Evolutionary conservation across 2,113 vertebrate genomes (phyloP).

Genomic region (Mustelus asterias): DNA sequence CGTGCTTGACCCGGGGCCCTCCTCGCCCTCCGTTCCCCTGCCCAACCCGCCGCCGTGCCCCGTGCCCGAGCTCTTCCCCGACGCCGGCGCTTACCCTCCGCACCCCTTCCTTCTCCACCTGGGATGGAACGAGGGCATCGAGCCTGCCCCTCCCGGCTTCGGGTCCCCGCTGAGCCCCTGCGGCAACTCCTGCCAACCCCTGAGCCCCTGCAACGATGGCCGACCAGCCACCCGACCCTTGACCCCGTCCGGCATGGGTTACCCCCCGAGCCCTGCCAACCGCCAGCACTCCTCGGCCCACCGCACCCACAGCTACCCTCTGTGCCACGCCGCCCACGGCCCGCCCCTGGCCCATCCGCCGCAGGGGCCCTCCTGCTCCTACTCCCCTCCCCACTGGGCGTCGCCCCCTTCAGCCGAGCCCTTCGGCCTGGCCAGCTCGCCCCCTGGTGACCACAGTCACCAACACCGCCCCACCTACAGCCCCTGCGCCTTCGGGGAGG

Average conservation of each 20-base stretch:
- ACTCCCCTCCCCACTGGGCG: no score
- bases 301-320: neutral
- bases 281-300: neutral
- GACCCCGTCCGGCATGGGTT: neutral
- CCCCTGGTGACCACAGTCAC: conserved; percentile 38
- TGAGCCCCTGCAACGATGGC: neutral
- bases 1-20: neutral
- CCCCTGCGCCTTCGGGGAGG: conserved; percentile 27
- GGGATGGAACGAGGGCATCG: no score
- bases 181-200: neutral
- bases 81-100: no score
- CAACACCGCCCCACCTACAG: neutral
- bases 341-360: neutral
- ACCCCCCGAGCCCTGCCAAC: neutral
- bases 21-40: neutral
- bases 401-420: no score
- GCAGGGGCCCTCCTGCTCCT: no score
- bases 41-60: no score
- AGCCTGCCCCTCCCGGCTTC: no score
- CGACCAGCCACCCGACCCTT: neutral
- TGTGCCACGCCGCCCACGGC: neutral
- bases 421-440: conserved; percentile 45
- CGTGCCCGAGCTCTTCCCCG: no score
- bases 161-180: neutral
- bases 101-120: no score